A percentile compares a stretch with the other conserved stretches of the same genome.
These are phyloP conservation scores for Tachysurus vachellii DNA, from an alignment of 2,113 vertebrate genomes.

Conservation along the genomic window DNA sequence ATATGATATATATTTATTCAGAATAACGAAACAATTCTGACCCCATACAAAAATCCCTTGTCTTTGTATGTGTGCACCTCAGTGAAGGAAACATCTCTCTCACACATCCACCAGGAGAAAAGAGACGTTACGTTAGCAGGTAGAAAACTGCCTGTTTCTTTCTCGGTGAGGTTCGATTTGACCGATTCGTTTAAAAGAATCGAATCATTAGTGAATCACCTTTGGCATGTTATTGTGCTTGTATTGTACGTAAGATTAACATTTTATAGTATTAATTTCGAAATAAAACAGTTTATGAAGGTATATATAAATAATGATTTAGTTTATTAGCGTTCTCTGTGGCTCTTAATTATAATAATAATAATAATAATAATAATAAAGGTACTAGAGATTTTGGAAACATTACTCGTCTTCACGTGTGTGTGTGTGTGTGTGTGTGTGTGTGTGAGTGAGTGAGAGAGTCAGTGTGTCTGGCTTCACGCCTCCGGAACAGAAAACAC, in stretches of 20 bases:
- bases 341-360: background rate
- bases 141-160: background rate
- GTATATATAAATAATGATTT: background rate
- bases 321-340: background rate
- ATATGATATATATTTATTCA: too few relatives aligned
- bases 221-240: background rate
- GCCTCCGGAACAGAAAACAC: conserved; percentile 2
- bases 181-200: background rate
- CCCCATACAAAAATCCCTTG: too few relatives aligned
- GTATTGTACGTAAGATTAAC: background rate
- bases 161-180: background rate
- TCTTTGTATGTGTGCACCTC: too few relatives aligned
- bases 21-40: too few relatives aligned
- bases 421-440: background rate
- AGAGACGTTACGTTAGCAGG: background rate
- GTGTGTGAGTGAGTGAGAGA: background rate
- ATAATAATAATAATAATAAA: background rate
- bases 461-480: conserved; percentile 20
- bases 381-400: background rate
- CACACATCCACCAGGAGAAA: background rate
- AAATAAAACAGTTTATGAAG: background rate
- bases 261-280: background rate
- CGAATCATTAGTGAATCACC: background rate
- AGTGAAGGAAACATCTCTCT: background rate
- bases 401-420: background rate